Evolutionary conservation across 1,140 invertebrate species (phyloP).

Genomic region (Drosophila takahashii): DNA sequence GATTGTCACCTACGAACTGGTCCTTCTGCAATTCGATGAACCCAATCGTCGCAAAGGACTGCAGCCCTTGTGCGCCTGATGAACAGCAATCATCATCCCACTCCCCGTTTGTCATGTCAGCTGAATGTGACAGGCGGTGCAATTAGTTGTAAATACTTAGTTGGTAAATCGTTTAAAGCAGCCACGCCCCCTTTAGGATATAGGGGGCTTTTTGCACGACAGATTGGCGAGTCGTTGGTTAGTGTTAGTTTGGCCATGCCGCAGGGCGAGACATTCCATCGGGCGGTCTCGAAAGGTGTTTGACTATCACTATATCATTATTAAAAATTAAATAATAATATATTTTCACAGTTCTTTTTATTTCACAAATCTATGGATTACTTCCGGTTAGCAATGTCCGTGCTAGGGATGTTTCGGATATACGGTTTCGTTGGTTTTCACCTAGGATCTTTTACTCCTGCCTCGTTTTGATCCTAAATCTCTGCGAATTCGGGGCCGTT

Average conservation of each 20-base stretch:
- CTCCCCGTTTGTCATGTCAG: constrained; percentile 61
- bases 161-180: constrained; percentile 52
- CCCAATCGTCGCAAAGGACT: constrained; percentile 75
- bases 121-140: constrained; percentile 59
- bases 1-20: constrained; percentile 89
- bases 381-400: constrained; percentile 67
- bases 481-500: constrained; percentile 63
- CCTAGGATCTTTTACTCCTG: constrained; percentile 53
- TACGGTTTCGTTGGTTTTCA: constrained; percentile 63
- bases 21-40: constrained; percentile 87
- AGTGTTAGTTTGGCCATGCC: constrained; percentile 60
- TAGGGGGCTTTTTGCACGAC: constrained; percentile 10
- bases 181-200: constrained; percentile 41
- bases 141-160: constrained; percentile 67
- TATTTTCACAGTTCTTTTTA: constrained; percentile 62
- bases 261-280: constrained; percentile 69
- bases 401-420: constrained; percentile 34
- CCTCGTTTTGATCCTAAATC: constrained; percentile 54
- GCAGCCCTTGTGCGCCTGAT: constrained; percentile 62
- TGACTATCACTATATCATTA: not conserved
- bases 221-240: constrained; percentile 3
- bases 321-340: not conserved
- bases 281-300: constrained; percentile 65
- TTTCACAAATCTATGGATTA: constrained; percentile 72
- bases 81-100: constrained; percentile 12